These are phyloP conservation scores for Diprion similis DNA, from an alignment of 1,140 invertebrate genomes.

Conservation along the genomic window DNA sequence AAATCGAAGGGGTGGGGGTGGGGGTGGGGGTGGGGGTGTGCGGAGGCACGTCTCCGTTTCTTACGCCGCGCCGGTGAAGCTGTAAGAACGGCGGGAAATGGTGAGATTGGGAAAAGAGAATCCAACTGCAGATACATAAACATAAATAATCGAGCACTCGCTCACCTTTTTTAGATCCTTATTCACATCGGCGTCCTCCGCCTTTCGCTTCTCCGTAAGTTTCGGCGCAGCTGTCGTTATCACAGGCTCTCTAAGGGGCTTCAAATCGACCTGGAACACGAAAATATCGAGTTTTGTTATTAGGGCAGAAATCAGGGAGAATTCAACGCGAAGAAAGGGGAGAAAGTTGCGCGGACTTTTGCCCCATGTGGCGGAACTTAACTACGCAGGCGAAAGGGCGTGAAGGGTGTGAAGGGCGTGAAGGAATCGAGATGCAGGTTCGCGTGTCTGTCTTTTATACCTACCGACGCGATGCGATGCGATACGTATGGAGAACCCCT, in stretches of 20 bases:
- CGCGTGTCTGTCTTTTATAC: no score
- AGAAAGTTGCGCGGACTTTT: neutral
- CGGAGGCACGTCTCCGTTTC: no score
- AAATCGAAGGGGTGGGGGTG: no score
- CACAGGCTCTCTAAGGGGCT: slow-evolving; percentile 54
- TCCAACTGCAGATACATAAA: slow-evolving; percentile 9
- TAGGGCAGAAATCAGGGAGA: slow-evolving; percentile 31
- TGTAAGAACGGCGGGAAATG: no score
- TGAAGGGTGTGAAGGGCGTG: no score
- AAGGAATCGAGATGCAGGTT: no score
- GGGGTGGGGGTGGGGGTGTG: no score
- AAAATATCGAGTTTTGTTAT: slow-evolving; percentile 27
- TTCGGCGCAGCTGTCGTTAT: slow-evolving; percentile 55
- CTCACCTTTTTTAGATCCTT: slow-evolving; percentile 63
- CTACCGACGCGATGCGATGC: no score
- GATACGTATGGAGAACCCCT: no score
- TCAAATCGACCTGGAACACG: slow-evolving; percentile 58
- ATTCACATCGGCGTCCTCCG: slow-evolving; percentile 59
- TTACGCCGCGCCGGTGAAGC: no score
- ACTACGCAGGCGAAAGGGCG: neutral
- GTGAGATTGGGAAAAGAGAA: slow-evolving; percentile 3
- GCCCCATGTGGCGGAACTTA: no score
- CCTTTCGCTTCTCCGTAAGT: slow-evolving; percentile 58
- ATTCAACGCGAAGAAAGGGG: neutral
- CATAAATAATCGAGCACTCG: neutral